Conservation (phyloP, 2,113 vertebrate species). For the Stigmatopora argus region DNA sequence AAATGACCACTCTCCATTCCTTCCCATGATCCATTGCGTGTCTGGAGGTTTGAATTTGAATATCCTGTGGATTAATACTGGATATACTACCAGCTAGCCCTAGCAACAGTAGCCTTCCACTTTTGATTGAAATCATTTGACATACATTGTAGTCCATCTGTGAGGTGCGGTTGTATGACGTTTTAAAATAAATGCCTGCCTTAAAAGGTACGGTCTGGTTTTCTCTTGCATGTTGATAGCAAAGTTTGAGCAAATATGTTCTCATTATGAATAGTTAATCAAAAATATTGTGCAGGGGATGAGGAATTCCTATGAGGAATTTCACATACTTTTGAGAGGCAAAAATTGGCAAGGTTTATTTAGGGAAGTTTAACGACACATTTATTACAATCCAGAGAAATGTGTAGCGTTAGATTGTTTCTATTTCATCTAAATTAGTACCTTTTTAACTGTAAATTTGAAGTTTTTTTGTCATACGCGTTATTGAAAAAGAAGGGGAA, state of each 20-base stretch:
- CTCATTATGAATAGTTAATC: no score
- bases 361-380: conserved; percentile 68
- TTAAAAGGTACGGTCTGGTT: conserved; percentile 67
- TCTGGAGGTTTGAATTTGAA: conserved; percentile 57
- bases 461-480: no score
- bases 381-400: conserved; percentile 74
- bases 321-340: conserved; percentile 61
- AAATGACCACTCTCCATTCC: conserved; percentile 72
- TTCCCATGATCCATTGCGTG: conserved; percentile 48
- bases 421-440: conserved; percentile 12
- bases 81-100: conserved; percentile 61
- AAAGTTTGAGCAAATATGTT: no score
- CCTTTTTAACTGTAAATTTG: no score
- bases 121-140: conserved; percentile 65
- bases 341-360: no score
- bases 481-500: no score
- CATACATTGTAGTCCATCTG: conserved; percentile 59
- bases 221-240: conserved; percentile 3
- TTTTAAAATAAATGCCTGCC: conserved; percentile 84
- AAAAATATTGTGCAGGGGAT: no score
- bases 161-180: conserved; percentile 70
- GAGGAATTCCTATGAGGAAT: conserved; percentile 77
- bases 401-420: not conserved
- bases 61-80: conserved; percentile 71
- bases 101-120: conserved; percentile 64